These are phyloP conservation scores for Eulemur rubriventer DNA, from an alignment of 2,797 vertebrate genomes.

Conservation along the genomic window DNA sequence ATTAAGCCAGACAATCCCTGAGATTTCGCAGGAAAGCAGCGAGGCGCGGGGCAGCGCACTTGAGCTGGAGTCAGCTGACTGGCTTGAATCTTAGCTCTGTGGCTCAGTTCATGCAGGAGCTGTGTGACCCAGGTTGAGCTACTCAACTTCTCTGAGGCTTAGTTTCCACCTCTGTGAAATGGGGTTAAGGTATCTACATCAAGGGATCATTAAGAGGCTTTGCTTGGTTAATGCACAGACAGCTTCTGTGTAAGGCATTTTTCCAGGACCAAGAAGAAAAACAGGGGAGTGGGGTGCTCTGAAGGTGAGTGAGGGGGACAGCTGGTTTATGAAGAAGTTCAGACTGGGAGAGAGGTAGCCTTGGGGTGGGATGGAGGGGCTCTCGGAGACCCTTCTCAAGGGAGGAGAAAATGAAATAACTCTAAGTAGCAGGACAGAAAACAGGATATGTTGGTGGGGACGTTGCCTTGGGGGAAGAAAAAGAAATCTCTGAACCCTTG, in stretches of 20 bases:
- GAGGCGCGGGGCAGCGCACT: accelerated
- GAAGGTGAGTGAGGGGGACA: neutral
- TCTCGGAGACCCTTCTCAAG: neutral
- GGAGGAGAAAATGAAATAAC: neutral
- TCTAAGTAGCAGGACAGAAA: neutral
- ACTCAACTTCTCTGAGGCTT: neutral
- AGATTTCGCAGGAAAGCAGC: neutral
- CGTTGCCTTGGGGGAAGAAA: neutral
- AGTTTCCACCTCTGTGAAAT: neutral
- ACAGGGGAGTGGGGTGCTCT: neutral
- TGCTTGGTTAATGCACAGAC: neutral
- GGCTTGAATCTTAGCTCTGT: neutral
- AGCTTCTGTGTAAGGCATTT: neutral
- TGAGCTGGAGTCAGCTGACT: neutral
- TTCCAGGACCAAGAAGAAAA: neutral
- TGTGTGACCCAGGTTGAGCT: neutral
- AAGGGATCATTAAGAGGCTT: neutral
- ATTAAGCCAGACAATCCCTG: neutral
- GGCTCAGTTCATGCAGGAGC: neutral
- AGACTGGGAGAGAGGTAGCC: neutral
- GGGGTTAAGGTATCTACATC: neutral
- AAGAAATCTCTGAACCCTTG: neutral
- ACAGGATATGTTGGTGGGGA: accelerated
- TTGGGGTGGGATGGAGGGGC: too few relatives aligned
- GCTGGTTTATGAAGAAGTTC: neutral